A percentile compares a stretch with the other conserved stretches of the same genome.
Evolutionary conservation across 2,888 invertebrate genomes (phyloP).

Genomic region (Oligia latruncula): DNA sequence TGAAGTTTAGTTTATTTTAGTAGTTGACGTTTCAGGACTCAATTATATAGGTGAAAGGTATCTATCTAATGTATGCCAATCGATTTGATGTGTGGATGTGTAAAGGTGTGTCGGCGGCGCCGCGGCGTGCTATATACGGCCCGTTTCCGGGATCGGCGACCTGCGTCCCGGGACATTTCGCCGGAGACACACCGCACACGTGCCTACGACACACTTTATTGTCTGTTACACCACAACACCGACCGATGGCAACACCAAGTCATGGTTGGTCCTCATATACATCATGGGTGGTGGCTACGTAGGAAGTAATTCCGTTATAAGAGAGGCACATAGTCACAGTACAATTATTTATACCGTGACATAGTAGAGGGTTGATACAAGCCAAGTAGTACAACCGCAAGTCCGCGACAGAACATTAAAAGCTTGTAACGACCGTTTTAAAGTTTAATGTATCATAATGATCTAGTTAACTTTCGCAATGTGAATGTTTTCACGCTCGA

Average conservation of each 20-base stretch:
- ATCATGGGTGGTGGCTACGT: neutral
- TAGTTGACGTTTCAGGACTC: neutral
- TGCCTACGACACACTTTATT: slow-evolving; percentile 27
- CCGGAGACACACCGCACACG: slow-evolving; percentile 47
- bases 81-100: slow-evolving; percentile 37
- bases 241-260: neutral
- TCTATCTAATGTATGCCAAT: slow-evolving; percentile 19
- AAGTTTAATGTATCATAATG: neutral
- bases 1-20: neutral
- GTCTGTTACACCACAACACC: slow-evolving; percentile 10
- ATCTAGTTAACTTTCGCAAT: slow-evolving; percentile 24
- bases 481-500: slow-evolving; percentile 21
- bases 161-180: slow-evolving; percentile 70
- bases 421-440: neutral
- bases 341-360: no score
- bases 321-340: neutral
- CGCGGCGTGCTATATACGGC: slow-evolving; percentile 75
- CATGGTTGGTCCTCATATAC: neutral
- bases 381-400: neutral
- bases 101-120: slow-evolving; percentile 59
- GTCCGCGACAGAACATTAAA: neutral
- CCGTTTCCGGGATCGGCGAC: slow-evolving; percentile 82
- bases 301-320: neutral
- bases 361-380: neutral
- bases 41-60: neutral